phyloP scores from a whole-genome alignment of 2,888 invertebrate species.

The Drosophila crucigera region DNA sequence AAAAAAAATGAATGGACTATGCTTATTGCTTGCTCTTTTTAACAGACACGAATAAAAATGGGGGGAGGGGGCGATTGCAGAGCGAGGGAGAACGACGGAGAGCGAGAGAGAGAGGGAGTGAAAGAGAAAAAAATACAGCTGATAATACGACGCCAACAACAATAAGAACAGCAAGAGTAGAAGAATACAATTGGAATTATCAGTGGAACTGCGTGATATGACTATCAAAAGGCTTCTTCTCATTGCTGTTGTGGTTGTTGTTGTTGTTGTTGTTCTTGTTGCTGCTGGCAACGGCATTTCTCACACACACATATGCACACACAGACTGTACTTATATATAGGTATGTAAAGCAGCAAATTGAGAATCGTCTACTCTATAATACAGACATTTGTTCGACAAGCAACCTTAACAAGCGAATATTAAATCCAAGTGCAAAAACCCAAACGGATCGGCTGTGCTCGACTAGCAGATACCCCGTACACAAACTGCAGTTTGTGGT shows the following conservation, averaged over 20 bases:
- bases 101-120: constrained; percentile 8
- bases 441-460: neutral
- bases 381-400: constrained; percentile 11
- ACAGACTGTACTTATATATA: constrained; percentile 4
- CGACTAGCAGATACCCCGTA: constrained; percentile 7
- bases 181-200: constrained; percentile 77
- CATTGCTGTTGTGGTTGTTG: constrained; percentile 26
- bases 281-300: constrained; percentile 65
- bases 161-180: constrained; percentile 49
- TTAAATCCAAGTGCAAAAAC: constrained; percentile 16
- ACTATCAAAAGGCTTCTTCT: constrained; percentile 78
- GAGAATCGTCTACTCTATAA: constrained; percentile 20
- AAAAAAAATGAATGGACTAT: constrained; percentile 25
- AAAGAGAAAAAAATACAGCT: constrained; percentile 37
- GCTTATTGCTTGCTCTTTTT: constrained; percentile 15
- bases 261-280: constrained; percentile 24
- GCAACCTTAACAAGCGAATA: constrained; percentile 31
- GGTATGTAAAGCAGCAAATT: constrained; percentile 58
- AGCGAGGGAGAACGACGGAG: neutral
- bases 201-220: constrained; percentile 79
- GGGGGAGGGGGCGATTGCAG: neutral
- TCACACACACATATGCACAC: constrained; percentile 45
- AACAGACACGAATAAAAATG: constrained; percentile 16
- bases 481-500: neutral
- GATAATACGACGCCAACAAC: constrained; percentile 58